Conservation (phyloP, 2,113 vertebrate genomes). For the Greenwoodochromis staneri region DNA sequence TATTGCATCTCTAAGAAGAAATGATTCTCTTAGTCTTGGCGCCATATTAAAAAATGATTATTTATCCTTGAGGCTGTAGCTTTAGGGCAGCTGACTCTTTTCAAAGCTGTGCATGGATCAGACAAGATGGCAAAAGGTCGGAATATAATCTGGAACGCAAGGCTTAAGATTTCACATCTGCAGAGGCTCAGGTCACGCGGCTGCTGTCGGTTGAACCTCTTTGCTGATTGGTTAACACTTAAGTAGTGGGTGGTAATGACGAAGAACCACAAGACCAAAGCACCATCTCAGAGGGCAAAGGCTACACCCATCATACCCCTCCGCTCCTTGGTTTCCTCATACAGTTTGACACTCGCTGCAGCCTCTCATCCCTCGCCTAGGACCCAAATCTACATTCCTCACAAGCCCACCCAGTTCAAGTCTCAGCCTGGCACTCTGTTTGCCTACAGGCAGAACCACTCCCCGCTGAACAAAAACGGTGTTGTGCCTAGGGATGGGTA, state of each 20-base stretch:
- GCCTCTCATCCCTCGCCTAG: not conserved
- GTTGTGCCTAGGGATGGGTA: not conserved
- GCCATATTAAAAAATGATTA: not conserved
- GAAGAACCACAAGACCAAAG: not conserved
- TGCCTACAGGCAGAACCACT: not conserved
- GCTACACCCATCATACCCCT: constrained; percentile 19
- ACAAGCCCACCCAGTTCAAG: constrained; percentile 44
- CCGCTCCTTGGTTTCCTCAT: constrained; percentile 10
- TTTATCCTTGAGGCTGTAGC: not conserved
- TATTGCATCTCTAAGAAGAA: not conserved
- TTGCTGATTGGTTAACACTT: not conserved
- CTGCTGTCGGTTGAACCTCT: not conserved
- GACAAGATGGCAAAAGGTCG: not conserved
- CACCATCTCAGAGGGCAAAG: not conserved
- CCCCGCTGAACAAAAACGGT: constrained; percentile 56
- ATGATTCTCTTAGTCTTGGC: not conserved
- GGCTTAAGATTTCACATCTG: not conserved
- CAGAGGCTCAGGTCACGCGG: not conserved
- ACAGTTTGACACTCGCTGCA: not conserved
- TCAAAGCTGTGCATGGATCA: not conserved
- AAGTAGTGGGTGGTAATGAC: constrained; percentile 17
- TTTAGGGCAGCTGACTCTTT: not conserved
- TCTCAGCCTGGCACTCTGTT: constrained; percentile 57
- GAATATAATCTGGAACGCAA: not conserved
- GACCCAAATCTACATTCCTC: constrained; percentile 57